Evolutionary conservation across 2,797 vertebrate genomes (phyloP).

Genomic region (Todus mexicanus): DNA sequence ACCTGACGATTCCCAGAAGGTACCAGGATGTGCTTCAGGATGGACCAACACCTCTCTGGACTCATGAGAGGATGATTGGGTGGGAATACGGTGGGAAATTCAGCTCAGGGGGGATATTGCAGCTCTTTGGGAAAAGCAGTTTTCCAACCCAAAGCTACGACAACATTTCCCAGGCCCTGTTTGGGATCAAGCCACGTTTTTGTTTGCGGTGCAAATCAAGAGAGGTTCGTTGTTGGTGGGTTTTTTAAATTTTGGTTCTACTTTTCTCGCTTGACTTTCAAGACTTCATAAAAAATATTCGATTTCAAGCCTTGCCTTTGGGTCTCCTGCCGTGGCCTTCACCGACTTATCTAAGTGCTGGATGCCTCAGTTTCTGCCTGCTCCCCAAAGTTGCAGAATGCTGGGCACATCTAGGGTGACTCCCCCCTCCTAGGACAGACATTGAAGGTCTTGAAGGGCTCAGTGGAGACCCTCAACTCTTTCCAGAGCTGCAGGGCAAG

Average conservation of each 20-base stretch:
- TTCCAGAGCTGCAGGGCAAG: not conserved
- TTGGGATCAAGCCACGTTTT: not conserved
- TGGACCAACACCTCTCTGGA: fast-evolving
- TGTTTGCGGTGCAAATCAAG: not conserved
- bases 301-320: not conserved
- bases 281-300: not conserved
- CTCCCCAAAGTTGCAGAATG: not conserved
- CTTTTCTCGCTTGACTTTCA: not conserved
- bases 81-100: not conserved
- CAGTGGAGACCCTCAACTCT: not conserved
- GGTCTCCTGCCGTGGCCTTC: fast-evolving
- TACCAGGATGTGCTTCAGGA: not conserved
- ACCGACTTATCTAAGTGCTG: not conserved
- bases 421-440: not conserved
- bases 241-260: not conserved
- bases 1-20: not conserved
- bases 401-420: not conserved
- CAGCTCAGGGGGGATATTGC: not conserved
- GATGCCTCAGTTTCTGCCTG: not conserved
- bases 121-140: not conserved
- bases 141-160: not conserved
- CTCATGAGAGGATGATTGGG: fast-evolving
- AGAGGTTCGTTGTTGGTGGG: not conserved
- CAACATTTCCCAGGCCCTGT: not conserved
- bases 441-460: not conserved